Base-by-base conservation (phyloP, 2,113 vertebrate species). In the Heloderma charlesbogerti region DNA sequence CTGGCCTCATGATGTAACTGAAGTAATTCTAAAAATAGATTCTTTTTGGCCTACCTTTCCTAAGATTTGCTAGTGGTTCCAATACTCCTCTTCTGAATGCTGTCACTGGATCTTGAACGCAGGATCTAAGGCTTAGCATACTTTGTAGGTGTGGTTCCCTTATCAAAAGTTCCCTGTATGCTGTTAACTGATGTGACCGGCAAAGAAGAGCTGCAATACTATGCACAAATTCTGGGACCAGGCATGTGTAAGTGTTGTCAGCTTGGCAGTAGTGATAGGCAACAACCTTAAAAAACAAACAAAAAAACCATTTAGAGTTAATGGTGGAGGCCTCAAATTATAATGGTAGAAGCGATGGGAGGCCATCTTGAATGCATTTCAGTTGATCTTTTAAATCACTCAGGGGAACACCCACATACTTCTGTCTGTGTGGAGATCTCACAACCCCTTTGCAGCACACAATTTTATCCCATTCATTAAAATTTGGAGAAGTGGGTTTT, bases 181-280 rank as follows among this genome's bases (percentile, higher is more conserved):
- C 98, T 0, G 96, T 78, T 16, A 99, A 95, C 90, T 98, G 98
- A 60, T 97, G 98, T 0, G 98, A 98, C 91, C 99, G 98, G 94
- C 99, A 99, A 37, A 99, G 98, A 89, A 99, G 93, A 60, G 99
- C 99, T 0, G 99, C 98, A 0, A 99, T 95, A 20, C 99, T 99
- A 95, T 99, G 99, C 86, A 99, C 99, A 0, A 99, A 99, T 94
- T 99, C 99, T 0, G 99, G 99, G 5, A 99, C 99, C 6, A 99
- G 97, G 91, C 99, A 99, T 0, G 99, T 99, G 96, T 99, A 99
- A 0, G 99, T 99, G 96, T 99, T 99, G 93, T 99, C 99, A 0
- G 99, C 99, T 96, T 99, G 99, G 94, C 99, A 99, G 95, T 99
- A 99, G 94, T 99, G 99, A 95, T 99, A 99, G 1, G 99, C 99